Percentiles rank a stretch among this genome's conserved stretches.
Evolutionary conservation across 2,113 vertebrate genomes (phyloP).

Genomic region (Pelobates fuscus): DNA sequence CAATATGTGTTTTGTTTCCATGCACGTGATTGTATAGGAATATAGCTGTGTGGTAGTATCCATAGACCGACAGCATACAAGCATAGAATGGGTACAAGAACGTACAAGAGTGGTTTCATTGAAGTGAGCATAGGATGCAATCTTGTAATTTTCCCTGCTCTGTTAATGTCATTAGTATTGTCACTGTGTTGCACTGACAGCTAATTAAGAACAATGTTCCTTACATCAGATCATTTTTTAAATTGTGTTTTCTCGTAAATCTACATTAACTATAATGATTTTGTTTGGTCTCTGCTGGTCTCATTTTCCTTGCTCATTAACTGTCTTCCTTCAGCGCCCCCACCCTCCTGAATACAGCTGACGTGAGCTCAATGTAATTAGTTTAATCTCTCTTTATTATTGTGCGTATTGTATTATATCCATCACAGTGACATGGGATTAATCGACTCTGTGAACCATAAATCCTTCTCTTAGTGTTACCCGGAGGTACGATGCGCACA

Average conservation of each 20-base stretch:
- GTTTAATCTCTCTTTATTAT: slow-evolving; percentile 43
- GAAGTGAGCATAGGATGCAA: too few relatives aligned
- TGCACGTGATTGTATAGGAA: too few relatives aligned
- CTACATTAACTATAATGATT: slow-evolving; percentile 50
- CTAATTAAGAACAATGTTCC: slow-evolving; percentile 51
- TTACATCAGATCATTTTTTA: slow-evolving; percentile 45
- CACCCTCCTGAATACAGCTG: slow-evolving; percentile 37
- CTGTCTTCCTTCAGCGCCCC: slow-evolving; percentile 32
- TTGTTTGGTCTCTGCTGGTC: slow-evolving; percentile 48
- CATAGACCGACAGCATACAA: too few relatives aligned
- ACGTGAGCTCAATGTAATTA: slow-evolving; percentile 43
- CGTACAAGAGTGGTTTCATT: too few relatives aligned
- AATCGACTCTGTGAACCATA: slow-evolving; percentile 10
- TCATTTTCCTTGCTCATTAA: slow-evolving; percentile 48
- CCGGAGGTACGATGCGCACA: background rate
- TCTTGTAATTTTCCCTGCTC: background rate
- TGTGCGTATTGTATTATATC: slow-evolving; percentile 36
- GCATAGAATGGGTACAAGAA: too few relatives aligned
- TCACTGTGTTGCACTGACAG: slow-evolving; percentile 41
- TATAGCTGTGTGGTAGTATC: too few relatives aligned
- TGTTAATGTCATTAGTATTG: slow-evolving; percentile 46
- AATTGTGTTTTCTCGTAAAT: slow-evolving; percentile 51
- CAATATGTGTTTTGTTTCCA: too few relatives aligned
- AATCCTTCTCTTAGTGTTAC: slow-evolving; percentile 4
- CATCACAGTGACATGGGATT: slow-evolving; percentile 29